Percentiles rank a stretch among this genome's conserved stretches.
These are phyloP conservation scores for Premnoplex brunnescens DNA, from an alignment of 2,797 vertebrate species.

Conservation along the genomic window DNA sequence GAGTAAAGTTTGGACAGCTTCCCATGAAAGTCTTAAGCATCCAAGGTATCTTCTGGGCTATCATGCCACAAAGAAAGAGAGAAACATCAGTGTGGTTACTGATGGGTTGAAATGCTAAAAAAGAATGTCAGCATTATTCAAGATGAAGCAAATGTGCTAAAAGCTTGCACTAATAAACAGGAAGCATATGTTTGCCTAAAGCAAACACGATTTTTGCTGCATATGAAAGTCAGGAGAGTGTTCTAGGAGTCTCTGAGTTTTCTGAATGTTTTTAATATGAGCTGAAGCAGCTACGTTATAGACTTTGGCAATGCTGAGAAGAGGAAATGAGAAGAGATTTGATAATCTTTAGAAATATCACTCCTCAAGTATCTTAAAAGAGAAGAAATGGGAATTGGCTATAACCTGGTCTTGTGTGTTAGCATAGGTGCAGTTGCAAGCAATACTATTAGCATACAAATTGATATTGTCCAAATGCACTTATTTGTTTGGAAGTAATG, in stretches of 20 bases:
- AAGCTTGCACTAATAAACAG: neutral
- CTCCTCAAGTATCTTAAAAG: slow-evolving; percentile 3
- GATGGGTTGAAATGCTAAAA: neutral
- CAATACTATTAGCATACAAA: slow-evolving; percentile 53
- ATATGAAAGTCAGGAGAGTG: neutral
- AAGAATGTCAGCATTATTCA: neutral
- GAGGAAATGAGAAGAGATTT: slow-evolving; percentile 5
- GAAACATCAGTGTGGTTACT: neutral
- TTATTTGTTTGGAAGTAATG: neutral
- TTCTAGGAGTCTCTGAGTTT: neutral
- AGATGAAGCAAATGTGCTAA: neutral
- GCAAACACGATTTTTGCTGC: neutral
- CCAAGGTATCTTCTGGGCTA: neutral
- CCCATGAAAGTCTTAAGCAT: neutral
- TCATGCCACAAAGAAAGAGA: neutral
- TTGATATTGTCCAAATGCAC: slow-evolving; percentile 27
- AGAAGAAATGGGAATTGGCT: slow-evolving; percentile 1
- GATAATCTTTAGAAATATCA: slow-evolving; percentile 8
- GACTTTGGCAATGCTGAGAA: neutral
- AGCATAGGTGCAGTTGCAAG: slow-evolving; percentile 1
- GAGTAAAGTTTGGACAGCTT: neutral
- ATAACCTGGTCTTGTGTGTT: neutral
- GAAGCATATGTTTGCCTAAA: slow-evolving; percentile 1
- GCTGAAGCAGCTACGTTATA: neutral
- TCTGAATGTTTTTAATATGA: neutral